phyloP scores from a whole-genome alignment of 2,888 invertebrate genomes.

The Allygus modestus region DNA sequence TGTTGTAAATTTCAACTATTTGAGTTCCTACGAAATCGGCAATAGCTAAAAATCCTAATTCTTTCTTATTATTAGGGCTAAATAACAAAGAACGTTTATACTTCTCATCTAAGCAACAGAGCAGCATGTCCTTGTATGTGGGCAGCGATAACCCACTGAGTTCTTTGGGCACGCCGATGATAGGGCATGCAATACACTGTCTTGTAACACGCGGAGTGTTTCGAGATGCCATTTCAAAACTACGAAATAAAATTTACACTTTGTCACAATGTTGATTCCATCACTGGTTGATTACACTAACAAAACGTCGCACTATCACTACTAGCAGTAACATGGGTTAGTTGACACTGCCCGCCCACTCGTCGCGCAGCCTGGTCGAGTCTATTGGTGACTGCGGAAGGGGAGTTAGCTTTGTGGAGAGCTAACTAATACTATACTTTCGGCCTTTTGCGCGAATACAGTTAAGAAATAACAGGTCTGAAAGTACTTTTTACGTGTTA shows the following conservation, averaged over 20 bases:
- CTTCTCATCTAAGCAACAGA: constrained; percentile 40
- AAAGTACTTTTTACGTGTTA: no score
- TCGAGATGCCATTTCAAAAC: no score
- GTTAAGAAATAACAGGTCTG: no score
- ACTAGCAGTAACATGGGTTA: constrained; percentile 4
- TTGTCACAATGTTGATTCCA: no score
- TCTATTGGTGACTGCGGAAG: no score
- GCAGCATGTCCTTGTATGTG: not conserved
- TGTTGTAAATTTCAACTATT: not conserved
- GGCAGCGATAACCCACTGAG: no score
- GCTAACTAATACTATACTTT: constrained; percentile 13
- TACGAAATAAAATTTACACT: no score
- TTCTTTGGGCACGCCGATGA: no score
- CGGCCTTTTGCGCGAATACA: constrained; percentile 12
- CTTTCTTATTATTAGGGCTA: constrained; percentile 37
- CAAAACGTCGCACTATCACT: not conserved
- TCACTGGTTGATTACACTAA: no score
- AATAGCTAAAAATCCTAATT: constrained; percentile 24
- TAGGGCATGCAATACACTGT: no score
- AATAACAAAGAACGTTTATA: constrained; percentile 42
- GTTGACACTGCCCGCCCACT: not conserved
- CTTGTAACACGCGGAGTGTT: no score
- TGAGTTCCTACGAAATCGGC: no score
- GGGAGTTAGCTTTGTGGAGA: not conserved
- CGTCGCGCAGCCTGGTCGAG: not conserved